Base-by-base conservation (phyloP, 2,888 invertebrate genomes). In the Scrobipalpa atriplicella region DNA sequence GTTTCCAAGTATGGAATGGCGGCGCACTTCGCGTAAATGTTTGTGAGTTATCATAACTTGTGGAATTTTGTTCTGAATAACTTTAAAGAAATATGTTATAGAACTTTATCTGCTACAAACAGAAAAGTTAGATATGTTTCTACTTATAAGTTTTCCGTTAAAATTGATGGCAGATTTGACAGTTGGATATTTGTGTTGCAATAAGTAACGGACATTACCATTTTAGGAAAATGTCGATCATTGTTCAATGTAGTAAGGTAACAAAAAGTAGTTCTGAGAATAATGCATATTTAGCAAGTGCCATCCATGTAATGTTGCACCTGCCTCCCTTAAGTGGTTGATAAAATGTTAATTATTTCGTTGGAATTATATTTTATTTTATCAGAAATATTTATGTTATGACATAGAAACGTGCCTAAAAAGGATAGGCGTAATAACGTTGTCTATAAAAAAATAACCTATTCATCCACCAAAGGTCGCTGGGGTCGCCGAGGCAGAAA, bases 11-110 rank as follows among this genome's bases (percentile, higher is more conserved):
- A 19, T 10, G 11, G 18, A 19, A 19, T 52, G 52, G 18, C 52
- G 19, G 52, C 9, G 52, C 19, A 10, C 18, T 52, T 52, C 19
- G 19, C 19, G 52, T 52, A 19, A 52, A 52, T 19, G 18, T 52
- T 19, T 52, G 10, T 19, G 19, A 52, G 18, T 19, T 18, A 52
- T 11, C 19, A 52, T 52, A 52, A 21, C 54, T 58, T 61, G 13
- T 63, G 68, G 65, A 65, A 62, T 51, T 56, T 64, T 47, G 47
- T 16, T 47, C 0, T 47, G 16, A 47, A 47, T 47, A 47, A 16
- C 47, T 47, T 47, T 47, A n/a, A 47, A 47, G 47, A 8, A 52
- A 52, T 52, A 52, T 19, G 16, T 19, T 52, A 18, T 8, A 52
- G 18, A 52, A 19, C 52, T 52, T 19, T 19, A 52, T 19, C 52